phyloP scores from a whole-genome alignment of 1,140 invertebrate genomes.

The Camponotus floridanus region DNA sequence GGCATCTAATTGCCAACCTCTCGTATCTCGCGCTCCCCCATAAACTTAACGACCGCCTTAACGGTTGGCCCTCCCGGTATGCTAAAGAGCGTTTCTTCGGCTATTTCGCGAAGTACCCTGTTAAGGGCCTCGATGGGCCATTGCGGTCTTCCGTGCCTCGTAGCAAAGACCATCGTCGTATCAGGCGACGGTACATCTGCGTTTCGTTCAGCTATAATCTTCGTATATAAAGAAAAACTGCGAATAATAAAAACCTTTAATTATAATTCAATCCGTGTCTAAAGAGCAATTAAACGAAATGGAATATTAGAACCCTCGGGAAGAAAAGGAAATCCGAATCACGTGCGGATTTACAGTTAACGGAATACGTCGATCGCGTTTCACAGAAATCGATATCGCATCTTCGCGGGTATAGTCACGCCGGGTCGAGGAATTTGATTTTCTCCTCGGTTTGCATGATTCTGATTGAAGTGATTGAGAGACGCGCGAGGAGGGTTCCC shows the following conservation, averaged over 20 bases:
- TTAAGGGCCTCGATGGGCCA: slow-evolving; percentile 79
- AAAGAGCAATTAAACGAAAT: neutral
- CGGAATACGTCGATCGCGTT: slow-evolving; percentile 16
- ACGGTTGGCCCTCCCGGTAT: slow-evolving; percentile 82
- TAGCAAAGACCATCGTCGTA: slow-evolving; percentile 56
- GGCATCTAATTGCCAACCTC: slow-evolving; percentile 80
- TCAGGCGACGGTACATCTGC: slow-evolving; percentile 4
- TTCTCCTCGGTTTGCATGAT: slow-evolving; percentile 81
- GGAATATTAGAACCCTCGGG: neutral
- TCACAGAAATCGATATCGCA: slow-evolving; percentile 39
- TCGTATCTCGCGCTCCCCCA: slow-evolving; percentile 78
- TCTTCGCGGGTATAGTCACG: slow-evolving; percentile 46
- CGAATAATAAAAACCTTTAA: neutral
- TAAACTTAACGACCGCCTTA: slow-evolving; percentile 81
- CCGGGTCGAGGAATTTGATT: slow-evolving; percentile 72
- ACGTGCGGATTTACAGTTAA: neutral
- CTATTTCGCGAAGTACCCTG: slow-evolving; percentile 81
- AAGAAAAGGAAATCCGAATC: neutral
- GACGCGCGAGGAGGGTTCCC: slow-evolving; percentile 48
- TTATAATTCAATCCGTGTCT: neutral
- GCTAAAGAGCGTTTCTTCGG: slow-evolving; percentile 80
- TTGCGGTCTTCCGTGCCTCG: slow-evolving; percentile 66
- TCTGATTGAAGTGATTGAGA: slow-evolving; percentile 82
- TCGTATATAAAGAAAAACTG: slow-evolving; percentile 27
- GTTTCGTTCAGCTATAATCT: slow-evolving; percentile 26